Percentiles rank a stretch among this genome's conserved stretches.
Conservation (phyloP, 2,113 vertebrate genomes). For the Urocolius indicus region DNA sequence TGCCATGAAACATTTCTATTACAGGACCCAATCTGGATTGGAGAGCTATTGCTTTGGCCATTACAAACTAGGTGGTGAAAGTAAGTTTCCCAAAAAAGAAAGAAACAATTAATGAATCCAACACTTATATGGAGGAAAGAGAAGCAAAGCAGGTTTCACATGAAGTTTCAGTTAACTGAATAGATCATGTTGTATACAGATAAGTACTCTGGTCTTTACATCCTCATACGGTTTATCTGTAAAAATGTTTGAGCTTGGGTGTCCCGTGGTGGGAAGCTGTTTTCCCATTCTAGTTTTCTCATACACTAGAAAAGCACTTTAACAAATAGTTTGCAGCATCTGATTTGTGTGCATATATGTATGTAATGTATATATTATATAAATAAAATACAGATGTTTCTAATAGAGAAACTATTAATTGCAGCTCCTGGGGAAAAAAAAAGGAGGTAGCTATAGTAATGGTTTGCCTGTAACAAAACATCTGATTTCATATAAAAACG, state of each 20-base stretch:
- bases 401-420: neutral
- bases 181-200: neutral
- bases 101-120: neutral
- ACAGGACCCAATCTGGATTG: neutral
- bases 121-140: neutral
- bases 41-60: neutral
- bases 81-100: neutral
- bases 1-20: fast-evolving
- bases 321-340: neutral
- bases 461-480: neutral
- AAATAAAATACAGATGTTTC: neutral
- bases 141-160: neutral
- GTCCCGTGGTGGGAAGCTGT: neutral
- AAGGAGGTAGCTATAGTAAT: neutral
- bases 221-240: neutral
- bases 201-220: neutral
- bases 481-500: constrained; percentile 8
- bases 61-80: neutral
- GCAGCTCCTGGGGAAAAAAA: neutral
- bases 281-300: neutral
- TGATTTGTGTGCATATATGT: neutral
- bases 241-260: neutral
- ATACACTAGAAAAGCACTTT: neutral
- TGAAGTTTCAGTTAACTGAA: neutral
- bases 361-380: neutral